phyloP scores from a whole-genome alignment of 2,888 invertebrate species.

The Bugulina stolonifera region DNA sequence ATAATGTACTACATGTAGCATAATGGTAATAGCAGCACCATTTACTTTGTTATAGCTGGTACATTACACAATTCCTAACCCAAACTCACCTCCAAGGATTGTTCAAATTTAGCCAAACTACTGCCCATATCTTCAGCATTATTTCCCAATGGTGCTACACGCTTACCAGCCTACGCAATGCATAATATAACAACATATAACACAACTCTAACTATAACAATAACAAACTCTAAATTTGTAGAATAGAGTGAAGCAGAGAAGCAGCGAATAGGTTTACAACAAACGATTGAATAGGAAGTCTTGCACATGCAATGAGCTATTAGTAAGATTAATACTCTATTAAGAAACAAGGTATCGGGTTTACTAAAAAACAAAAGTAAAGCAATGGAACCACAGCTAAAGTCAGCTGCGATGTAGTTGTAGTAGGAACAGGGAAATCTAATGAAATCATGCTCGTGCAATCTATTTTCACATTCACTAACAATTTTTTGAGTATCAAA shows the following conservation, averaged over 20 bases:
- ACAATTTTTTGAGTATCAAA: too few species aligned
- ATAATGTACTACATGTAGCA: too few species aligned
- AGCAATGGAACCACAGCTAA: too few species aligned
- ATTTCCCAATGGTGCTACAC: not conserved
- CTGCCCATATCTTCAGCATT: not conserved
- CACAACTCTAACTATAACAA: too few species aligned
- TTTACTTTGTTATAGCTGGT: too few species aligned
- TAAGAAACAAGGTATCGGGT: not conserved
- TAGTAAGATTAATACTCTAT: not conserved
- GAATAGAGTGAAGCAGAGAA: not conserved
- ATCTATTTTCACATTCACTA: too few species aligned
- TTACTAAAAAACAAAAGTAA: too few species aligned
- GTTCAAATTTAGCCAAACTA: not conserved
- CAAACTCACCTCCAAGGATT: not conserved
- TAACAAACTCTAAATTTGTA: not conserved
- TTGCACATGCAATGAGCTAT: not conserved
- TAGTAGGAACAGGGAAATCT: too few species aligned
- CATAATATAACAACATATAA: not conserved
- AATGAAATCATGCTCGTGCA: too few species aligned
- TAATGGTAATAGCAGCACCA: too few species aligned
- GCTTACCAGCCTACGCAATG: slow-evolving; percentile 3
- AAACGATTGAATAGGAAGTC: not conserved
- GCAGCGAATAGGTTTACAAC: not conserved
- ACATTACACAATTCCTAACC: not conserved
- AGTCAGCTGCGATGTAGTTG: too few species aligned